phyloP scores from a whole-genome alignment of 2,888 invertebrate genomes.

The Asteroscopus sphinx region DNA sequence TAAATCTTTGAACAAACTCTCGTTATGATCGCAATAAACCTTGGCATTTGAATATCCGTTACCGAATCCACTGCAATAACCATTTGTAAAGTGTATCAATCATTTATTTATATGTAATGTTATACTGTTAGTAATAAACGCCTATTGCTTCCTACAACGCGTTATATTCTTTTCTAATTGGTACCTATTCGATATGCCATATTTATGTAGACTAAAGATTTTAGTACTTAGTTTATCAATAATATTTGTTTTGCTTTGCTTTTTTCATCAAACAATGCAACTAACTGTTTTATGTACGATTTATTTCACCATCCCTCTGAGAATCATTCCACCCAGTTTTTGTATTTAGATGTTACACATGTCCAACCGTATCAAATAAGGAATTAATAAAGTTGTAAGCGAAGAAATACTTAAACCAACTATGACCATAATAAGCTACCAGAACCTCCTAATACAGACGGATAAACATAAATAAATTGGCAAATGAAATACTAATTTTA shows the following conservation, averaged over 20 bases:
- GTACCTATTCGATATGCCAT: neutral
- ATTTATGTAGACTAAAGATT: neutral
- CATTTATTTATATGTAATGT: constrained; percentile 52
- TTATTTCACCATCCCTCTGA: too few relatives aligned
- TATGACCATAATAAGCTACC: constrained; percentile 3
- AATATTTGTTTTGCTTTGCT: neutral
- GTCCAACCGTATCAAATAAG: neutral
- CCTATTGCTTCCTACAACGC: constrained; percentile 21
- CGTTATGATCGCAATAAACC: constrained; percentile 67
- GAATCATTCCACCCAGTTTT: neutral
- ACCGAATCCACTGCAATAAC: constrained; percentile 64
- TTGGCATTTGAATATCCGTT: constrained; percentile 78
- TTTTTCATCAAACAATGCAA: too few relatives aligned
- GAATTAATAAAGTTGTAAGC: constrained; percentile 10
- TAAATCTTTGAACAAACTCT: constrained; percentile 50
- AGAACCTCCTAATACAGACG: constrained; percentile 6
- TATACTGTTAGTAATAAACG: constrained; percentile 36
- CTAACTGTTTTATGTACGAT: too few relatives aligned
- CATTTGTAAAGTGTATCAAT: constrained; percentile 69
- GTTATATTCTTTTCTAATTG: constrained; percentile 19
- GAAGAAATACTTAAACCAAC: neutral
- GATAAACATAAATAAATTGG: constrained; percentile 8
- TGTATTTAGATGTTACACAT: neutral
- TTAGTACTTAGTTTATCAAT: too few relatives aligned
- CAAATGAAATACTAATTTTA: constrained; percentile 27